Percentiles rank a stretch among this genome's conserved stretches.
phyloP scores from a whole-genome alignment of 2,797 vertebrate species.

The Leptodactylus fallax region DNA sequence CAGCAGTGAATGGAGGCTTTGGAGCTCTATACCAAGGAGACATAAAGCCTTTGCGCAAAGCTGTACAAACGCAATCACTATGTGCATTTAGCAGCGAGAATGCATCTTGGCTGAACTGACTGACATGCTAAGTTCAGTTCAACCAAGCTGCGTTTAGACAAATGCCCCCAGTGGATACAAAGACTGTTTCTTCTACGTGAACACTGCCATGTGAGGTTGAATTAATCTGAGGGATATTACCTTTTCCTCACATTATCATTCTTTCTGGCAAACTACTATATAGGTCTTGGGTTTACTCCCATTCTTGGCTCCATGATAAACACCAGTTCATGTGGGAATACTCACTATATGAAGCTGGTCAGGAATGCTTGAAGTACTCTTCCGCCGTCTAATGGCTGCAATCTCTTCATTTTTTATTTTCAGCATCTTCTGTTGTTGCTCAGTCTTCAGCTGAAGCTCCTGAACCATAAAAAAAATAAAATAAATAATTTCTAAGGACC shows the following conservation, averaged over 20 bases:
- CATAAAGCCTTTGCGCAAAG: not conserved
- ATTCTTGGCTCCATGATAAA: not conserved
- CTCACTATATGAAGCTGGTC: constrained; percentile 74
- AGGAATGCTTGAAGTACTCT: constrained; percentile 64
- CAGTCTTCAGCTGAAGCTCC: constrained; percentile 77
- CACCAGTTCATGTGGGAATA: not conserved
- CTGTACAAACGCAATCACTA: not conserved
- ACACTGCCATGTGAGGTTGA: not conserved
- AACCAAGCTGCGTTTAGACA: too few species aligned
- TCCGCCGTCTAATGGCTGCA: constrained; percentile 70
- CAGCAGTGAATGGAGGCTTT: not conserved
- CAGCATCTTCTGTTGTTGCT: constrained; percentile 71
- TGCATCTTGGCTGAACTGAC: too few species aligned
- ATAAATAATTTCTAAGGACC: too few species aligned
- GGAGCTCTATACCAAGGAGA: not conserved
- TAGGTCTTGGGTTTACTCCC: not conserved
- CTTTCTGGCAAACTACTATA: not conserved
- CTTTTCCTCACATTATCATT: not conserved
- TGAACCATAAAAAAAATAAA: constrained; percentile 62
- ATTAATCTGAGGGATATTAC: not conserved
- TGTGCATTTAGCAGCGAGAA: not conserved
- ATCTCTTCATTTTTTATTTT: constrained; percentile 73
- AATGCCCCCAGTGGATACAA: too few species aligned
- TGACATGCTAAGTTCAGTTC: too few species aligned
- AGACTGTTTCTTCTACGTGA: too few species aligned